These are phyloP conservation scores for Athrips mouffetella DNA, from an alignment of 2,888 invertebrate species.

Conservation along the genomic window DNA sequence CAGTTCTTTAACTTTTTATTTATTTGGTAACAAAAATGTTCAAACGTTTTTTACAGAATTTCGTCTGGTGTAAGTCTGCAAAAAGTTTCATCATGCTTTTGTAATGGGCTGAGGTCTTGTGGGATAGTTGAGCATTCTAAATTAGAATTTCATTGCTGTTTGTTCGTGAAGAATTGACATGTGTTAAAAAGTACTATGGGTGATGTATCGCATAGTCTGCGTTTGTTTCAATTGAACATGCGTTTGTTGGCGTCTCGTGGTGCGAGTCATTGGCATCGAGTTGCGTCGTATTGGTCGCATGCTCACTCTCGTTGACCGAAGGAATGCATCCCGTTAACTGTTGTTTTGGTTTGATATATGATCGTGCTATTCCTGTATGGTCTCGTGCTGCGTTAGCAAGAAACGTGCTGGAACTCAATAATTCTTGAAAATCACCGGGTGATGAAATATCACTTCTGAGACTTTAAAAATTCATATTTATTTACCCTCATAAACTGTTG, in stretches of 20 bases:
- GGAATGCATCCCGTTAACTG: constrained; percentile 42
- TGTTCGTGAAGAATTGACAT: constrained; percentile 32
- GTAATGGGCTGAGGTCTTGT: constrained; percentile 15
- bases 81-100: constrained; percentile 62
- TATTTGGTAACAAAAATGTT: constrained; percentile 30
- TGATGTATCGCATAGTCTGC: constrained; percentile 49
- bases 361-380: constrained; percentile 26
- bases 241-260: constrained; percentile 28
- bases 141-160: constrained; percentile 44
- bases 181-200: constrained; percentile 26
- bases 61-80: constrained; percentile 60
- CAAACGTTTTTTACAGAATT: constrained; percentile 49
- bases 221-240: constrained; percentile 24
- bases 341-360: constrained; percentile 32
- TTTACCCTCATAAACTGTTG: no score
- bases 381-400: constrained; percentile 2
- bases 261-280: constrained; percentile 37
- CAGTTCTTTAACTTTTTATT: constrained; percentile 5
- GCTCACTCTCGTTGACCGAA: constrained; percentile 24
- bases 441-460: no score
- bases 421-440: background rate
- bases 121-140: constrained; percentile 19
- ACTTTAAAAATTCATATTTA: no score
- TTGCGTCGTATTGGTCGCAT: no score
- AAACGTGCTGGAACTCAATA: background rate